Conservation (phyloP, 2,888 invertebrate species). For the Fragum whitleyi region DNA sequence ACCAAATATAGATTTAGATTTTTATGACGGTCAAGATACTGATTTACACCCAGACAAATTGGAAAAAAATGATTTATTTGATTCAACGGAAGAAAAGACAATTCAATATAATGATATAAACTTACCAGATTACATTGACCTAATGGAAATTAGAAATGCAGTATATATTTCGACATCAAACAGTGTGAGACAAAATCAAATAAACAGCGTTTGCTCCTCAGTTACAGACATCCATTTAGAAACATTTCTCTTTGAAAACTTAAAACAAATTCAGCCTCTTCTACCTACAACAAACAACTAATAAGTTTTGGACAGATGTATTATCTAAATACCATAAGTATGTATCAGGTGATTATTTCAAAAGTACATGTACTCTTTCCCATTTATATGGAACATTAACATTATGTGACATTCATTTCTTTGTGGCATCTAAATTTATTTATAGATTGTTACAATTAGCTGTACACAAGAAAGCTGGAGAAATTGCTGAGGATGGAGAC, state of each 20-base stretch:
- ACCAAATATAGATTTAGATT: background rate
- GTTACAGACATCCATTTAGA: background rate
- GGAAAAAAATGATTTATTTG: constrained; percentile 21
- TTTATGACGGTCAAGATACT: constrained; percentile 25
- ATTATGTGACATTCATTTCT: constrained; percentile 21
- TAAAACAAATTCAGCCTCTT: constrained; percentile 14
- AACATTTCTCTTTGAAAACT: constrained; percentile 10
- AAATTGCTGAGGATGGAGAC: background rate
- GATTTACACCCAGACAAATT: constrained; percentile 39
- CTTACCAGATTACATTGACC: constrained; percentile 22
- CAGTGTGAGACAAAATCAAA: constrained; percentile 11
- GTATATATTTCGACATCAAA: background rate
- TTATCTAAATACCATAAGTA: constrained; percentile 4
- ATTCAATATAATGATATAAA: constrained; percentile 5
- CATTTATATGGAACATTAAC: constrained; percentile 6
- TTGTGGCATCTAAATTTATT: constrained; percentile 9
- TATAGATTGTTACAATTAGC: constrained; percentile 7
- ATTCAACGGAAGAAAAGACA: constrained; percentile 1
- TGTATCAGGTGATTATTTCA: constrained; percentile 6
- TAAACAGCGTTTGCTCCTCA: constrained; percentile 18
- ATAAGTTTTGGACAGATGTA: constrained; percentile 20
- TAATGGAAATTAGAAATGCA: constrained; percentile 2
- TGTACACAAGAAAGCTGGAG: constrained; percentile 1
- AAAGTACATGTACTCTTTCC: constrained; percentile 9
- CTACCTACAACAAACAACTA: constrained; percentile 18